Evolutionary conservation across 2,797 vertebrate species (phyloP).

Genomic region (Micrastur ruficollis): DNA sequence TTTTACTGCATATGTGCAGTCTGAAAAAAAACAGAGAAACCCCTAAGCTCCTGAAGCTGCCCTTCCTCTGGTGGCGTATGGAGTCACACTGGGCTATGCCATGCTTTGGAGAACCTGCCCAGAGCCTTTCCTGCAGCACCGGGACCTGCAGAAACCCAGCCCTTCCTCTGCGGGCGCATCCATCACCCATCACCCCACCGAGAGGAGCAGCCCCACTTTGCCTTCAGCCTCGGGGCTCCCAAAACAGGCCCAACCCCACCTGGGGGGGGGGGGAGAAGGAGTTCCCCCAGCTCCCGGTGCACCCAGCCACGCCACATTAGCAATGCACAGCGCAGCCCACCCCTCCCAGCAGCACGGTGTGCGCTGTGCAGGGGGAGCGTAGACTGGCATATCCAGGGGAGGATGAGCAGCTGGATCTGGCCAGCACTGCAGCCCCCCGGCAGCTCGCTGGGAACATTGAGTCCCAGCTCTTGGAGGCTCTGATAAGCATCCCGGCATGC

Average conservation of each 20-base stretch:
- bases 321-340: neutral
- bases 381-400: neutral
- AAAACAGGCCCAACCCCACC: neutral
- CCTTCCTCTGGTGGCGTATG: accelerated
- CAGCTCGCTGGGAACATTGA: neutral
- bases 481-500: neutral
- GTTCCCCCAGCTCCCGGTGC: accelerated
- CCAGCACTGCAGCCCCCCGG: accelerated
- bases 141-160: neutral
- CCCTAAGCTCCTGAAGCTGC: neutral
- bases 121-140: neutral
- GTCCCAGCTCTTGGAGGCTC: neutral
- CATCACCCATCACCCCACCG: accelerated
- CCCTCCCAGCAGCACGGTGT: accelerated
- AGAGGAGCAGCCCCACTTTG: neutral
- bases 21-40: neutral
- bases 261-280: neutral
- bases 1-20: neutral
- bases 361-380: neutral
- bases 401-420: neutral
- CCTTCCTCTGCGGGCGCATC: neutral
- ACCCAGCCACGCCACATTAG: accelerated
- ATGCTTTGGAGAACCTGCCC: neutral
- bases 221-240: neutral
- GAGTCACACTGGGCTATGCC: neutral